Evolutionary conservation across 2,113 vertebrate species (phyloP).

Genomic region (Actenoides lindsayi): DNA sequence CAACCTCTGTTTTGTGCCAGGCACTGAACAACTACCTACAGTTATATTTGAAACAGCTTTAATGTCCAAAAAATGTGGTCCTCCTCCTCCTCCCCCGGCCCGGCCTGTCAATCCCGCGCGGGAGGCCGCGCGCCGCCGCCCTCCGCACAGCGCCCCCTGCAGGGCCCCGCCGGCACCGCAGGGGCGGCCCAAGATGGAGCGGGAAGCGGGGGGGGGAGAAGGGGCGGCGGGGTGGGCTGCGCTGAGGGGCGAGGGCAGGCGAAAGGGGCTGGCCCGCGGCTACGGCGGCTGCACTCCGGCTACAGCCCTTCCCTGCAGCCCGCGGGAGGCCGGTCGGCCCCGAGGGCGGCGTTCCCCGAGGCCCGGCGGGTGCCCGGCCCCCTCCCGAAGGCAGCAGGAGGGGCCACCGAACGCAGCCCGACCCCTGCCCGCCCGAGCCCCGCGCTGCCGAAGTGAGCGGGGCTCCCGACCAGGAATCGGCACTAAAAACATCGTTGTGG

Average conservation of each 20-base stretch:
- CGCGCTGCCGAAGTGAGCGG: background rate
- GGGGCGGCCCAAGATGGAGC: background rate
- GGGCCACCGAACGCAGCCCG: too few species aligned
- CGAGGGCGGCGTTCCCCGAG: too few species aligned
- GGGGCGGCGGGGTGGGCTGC: too few species aligned
- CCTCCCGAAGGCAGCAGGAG: background rate
- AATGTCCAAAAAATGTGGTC: too few species aligned
- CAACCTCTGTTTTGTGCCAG: too few species aligned
- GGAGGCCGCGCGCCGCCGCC: background rate
- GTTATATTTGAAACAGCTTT: too few species aligned
- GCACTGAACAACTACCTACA: too few species aligned
- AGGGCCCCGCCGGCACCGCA: slow-evolving; percentile 41
- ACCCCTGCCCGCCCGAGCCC: too few species aligned
- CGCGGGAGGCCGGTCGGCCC: background rate
- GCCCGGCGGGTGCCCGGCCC: background rate
- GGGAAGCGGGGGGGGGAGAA: background rate
- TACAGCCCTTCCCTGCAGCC: fast-evolving
- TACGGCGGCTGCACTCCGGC: background rate
- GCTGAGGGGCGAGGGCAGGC: too few species aligned
- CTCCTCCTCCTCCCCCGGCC: background rate
- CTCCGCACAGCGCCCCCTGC: slow-evolving; percentile 71
- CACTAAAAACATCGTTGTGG: background rate
- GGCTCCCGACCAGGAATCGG: background rate
- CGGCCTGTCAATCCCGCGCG: slow-evolving; percentile 40
- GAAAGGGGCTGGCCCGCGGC: background rate